These are phyloP conservation scores for Xestoiulus laeticollis DNA, from an alignment of 2,888 invertebrate species.

Conservation along the genomic window DNA sequence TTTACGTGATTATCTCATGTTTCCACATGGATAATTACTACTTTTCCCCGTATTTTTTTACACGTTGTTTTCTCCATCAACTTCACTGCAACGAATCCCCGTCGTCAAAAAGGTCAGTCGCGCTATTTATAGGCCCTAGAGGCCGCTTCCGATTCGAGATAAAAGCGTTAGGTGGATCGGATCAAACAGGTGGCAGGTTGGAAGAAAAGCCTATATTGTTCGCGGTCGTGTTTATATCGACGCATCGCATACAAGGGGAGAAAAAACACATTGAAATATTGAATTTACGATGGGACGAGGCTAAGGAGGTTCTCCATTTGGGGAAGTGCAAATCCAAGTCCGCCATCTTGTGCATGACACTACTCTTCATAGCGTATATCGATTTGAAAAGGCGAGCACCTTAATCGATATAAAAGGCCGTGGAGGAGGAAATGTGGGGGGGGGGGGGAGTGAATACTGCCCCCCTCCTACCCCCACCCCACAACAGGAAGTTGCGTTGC, in stretches of 20 bases:
- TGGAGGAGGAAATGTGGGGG: no score
- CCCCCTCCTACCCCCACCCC: background rate
- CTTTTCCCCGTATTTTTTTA: no score
- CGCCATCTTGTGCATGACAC: no score
- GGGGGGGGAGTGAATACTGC: background rate
- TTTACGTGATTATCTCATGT: no score
- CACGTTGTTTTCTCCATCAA: no score
- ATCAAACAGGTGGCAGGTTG: conserved; percentile 8
- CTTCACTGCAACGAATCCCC: no score
- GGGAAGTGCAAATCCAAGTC: background rate
- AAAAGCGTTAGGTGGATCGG: background rate
- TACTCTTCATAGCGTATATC: background rate
- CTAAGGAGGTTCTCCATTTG: background rate
- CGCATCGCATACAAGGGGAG: background rate
- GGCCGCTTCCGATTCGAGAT: background rate
- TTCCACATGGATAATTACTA: no score
- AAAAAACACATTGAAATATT: background rate
- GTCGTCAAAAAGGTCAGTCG: no score
- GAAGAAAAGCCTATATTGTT: background rate
- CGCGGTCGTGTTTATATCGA: no score
- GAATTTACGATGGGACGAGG: background rate
- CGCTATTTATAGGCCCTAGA: no score
- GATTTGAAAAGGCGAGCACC: background rate
- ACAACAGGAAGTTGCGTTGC: background rate
- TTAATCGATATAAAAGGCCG: background rate